A percentile compares a stretch with the other conserved stretches of the same genome.
phyloP scores from a whole-genome alignment of 2,797 vertebrate species.

The Antrozous pallidus region DNA sequence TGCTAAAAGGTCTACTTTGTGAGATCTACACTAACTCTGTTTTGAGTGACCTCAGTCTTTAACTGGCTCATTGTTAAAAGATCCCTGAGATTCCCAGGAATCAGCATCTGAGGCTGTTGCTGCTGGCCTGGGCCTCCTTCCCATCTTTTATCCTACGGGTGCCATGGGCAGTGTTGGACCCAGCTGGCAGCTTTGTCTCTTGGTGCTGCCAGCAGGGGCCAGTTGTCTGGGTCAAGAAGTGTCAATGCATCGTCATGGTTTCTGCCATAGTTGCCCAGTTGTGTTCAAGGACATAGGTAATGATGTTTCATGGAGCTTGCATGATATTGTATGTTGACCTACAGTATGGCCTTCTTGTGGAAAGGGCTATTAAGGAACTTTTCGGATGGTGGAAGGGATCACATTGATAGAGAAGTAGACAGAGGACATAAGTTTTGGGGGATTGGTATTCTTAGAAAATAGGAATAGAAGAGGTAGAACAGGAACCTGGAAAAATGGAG shows the following conservation, averaged over 20 bases:
- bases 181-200: neutral
- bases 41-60: neutral
- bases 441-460: neutral
- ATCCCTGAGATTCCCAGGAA: neutral
- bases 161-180: neutral
- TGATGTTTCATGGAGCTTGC: neutral
- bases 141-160: neutral
- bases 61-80: neutral
- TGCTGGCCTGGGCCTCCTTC: neutral
- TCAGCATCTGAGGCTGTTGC: neutral
- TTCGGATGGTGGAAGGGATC: neutral
- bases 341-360: neutral
- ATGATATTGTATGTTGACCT: neutral
- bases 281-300: rapidly evolving
- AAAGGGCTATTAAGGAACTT: neutral
- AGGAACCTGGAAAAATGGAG: neutral
- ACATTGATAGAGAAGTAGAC: neutral
- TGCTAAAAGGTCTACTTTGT: neutral
- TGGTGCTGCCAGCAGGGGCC: neutral
- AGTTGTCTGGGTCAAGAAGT: neutral
- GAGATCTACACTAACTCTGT: neutral
- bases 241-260: neutral
- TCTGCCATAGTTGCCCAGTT: neutral
- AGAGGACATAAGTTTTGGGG: neutral
- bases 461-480: neutral